Base-by-base conservation (phyloP, 2,888 invertebrate species). In the Drosophila robusta region DNA sequence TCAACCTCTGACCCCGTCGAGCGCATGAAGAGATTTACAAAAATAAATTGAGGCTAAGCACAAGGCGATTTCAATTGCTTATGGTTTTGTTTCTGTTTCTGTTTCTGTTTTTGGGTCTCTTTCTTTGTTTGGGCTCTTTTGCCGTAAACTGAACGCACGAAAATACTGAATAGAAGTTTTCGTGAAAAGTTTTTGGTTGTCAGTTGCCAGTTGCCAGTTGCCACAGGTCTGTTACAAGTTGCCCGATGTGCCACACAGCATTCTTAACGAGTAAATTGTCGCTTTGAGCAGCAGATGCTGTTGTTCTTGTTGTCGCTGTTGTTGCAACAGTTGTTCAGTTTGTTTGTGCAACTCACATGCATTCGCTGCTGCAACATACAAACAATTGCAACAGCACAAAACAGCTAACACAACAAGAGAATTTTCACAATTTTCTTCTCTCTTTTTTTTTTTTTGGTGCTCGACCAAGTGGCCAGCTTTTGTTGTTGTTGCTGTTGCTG, bases 181-280 rank as follows among this genome's bases (percentile, higher is more conserved):
- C 14, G 50, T 36, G 44, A 7, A 65, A 66, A 71, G 45, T 61
- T 67, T 51, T 34, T 22, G 36, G 38, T 18, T 65, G 65, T 52
- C 61, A 47, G 67, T 58, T 39, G 49, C 34, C 38, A 47, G 67
- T 58, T 39, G 49, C 34, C 38, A 4, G 11, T 44, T 26, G 38
- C 44, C 42, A 36, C 26, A 36, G 51, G 62, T 34, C 51, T 22
- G 65, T 49, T 54, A 9, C 41, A 22, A 16, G 46, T 49, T 44
- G 45, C 47, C 44, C 68, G 50, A 78, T 57, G 75, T 81, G 44
- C 44, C 4, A 18, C n/a, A 38, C 14, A 46, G 16, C 51, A 24
- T 45, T 66, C 50, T 70, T 72, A 81, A 85, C 85, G 69, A 85
- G 79, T 82, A 81, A 87, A 85, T 83, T 83, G 88, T 85, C 87